Conservation (phyloP, 2,797 vertebrate genomes). For the Leptoclinus maculatus region DNA sequence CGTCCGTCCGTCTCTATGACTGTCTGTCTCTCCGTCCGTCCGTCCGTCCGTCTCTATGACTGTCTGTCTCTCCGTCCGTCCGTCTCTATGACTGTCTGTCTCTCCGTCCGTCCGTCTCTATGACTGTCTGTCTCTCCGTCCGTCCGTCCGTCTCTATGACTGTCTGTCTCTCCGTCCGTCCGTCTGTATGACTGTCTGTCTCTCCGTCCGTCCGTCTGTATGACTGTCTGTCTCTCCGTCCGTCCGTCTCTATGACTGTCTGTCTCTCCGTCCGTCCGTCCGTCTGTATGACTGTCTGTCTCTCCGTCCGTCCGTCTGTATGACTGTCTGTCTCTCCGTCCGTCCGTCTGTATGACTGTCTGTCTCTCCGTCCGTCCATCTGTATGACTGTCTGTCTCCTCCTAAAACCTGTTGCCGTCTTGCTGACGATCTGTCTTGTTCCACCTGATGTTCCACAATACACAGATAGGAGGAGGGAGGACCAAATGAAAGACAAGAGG, state of each 20-base stretch:
- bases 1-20: too few relatives aligned
- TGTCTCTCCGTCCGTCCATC: constrained; percentile 45
- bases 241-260: constrained; percentile 55
- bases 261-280: too few relatives aligned
- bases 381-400: constrained; percentile 33
- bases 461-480: neutral
- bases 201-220: too few relatives aligned
- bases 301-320: constrained; percentile 42
- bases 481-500: neutral
- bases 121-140: constrained; percentile 41
- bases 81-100: too few relatives aligned
- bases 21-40: constrained; percentile 48
- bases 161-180: constrained; percentile 48
- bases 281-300: too few relatives aligned
- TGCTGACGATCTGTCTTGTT: neutral
- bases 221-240: constrained; percentile 34
- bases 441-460: neutral
- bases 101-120: constrained; percentile 42
- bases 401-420: constrained; percentile 43
- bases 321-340: constrained; percentile 33
- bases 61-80: constrained; percentile 50
- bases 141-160: too few relatives aligned
- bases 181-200: constrained; percentile 40
- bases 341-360: constrained; percentile 50
- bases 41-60: constrained; percentile 25